These are phyloP conservation scores for Chrysomela aeneicollis DNA, from an alignment of 2,888 invertebrate species.

Conservation along the genomic window DNA sequence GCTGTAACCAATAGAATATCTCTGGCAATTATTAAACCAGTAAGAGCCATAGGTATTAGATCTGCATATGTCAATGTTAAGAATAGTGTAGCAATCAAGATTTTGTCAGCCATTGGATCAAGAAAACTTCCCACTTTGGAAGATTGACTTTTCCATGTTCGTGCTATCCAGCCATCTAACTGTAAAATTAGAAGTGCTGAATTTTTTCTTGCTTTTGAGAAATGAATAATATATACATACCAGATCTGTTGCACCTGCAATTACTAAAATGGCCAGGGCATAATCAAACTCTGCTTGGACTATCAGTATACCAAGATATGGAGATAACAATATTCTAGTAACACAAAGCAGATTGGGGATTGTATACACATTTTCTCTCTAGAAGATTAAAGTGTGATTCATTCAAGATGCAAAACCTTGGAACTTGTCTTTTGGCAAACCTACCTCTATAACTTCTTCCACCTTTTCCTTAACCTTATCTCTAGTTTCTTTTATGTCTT, in stretches of 20 bases:
- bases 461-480: constrained; percentile 76
- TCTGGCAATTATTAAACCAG: constrained; percentile 82
- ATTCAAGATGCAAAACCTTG: background rate
- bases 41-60: constrained; percentile 83
- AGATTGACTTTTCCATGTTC: constrained; percentile 89
- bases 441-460: constrained; percentile 77
- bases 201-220: too few species aligned
- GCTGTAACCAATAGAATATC: constrained; percentile 84
- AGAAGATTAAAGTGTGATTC: constrained; percentile 44
- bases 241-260: constrained; percentile 92
- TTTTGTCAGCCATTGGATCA: constrained; percentile 97
- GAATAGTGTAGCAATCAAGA: constrained; percentile 89
- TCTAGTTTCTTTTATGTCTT: constrained; percentile 76
- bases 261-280: constrained; percentile 81
- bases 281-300: constrained; percentile 79
- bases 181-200: constrained; percentile 62
- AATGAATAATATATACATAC: constrained; percentile 61
- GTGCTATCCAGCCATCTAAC: constrained; percentile 96
- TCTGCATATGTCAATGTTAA: constrained; percentile 85
- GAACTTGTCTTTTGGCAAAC: background rate
- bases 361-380: constrained; percentile 90
- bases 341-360: constrained; percentile 92
- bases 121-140: constrained; percentile 94
- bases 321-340: constrained; percentile 84
- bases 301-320: constrained; percentile 89